Evolutionary conservation across 2,888 invertebrate genomes (phyloP).

Genomic region (Linnaemya vulpina): DNA sequence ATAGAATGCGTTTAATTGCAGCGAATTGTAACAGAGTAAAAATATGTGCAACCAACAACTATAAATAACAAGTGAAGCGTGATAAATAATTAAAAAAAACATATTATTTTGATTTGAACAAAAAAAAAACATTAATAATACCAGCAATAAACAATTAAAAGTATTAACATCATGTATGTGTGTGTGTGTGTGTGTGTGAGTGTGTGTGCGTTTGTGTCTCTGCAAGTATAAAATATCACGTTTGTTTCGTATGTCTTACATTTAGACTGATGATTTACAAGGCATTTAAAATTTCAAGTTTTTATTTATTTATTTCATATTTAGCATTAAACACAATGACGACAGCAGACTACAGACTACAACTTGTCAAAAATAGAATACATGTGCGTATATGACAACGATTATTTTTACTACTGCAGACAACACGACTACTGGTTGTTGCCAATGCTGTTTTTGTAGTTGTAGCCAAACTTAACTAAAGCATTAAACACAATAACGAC

Average conservation of each 20-base stretch:
- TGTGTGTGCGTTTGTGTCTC: background rate
- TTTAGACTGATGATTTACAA: slow-evolving; percentile 4
- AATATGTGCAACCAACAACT: slow-evolving; percentile 4
- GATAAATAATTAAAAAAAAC: slow-evolving; percentile 32
- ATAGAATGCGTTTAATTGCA: slow-evolving; percentile 44
- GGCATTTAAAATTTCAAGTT: background rate
- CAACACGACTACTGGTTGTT: too few relatives aligned
- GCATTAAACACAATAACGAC: too few relatives aligned
- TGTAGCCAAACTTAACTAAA: too few relatives aligned
- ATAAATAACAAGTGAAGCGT: slow-evolving; percentile 46
- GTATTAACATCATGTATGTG: slow-evolving; percentile 14
- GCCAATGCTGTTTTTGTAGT: too few relatives aligned
- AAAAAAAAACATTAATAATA: slow-evolving; percentile 14
- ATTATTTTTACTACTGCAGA: too few relatives aligned
- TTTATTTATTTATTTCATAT: too few relatives aligned
- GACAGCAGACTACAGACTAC: too few relatives aligned
- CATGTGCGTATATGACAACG: too few relatives aligned
- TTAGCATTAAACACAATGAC: too few relatives aligned
- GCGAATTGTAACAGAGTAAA: slow-evolving; percentile 8
- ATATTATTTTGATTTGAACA: slow-evolving; percentile 15
- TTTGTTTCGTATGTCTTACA: slow-evolving; percentile 39
- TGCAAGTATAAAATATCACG: slow-evolving; percentile 4
- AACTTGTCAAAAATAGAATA: too few relatives aligned
- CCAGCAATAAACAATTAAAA: slow-evolving; percentile 20
- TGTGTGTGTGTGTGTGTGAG: background rate